Percentiles rank a stretch among this genome's conserved stretches.
Evolutionary conservation across 2,888 invertebrate species (phyloP).

Genomic region (Pseudococcus jackbeardsleyi): DNA sequence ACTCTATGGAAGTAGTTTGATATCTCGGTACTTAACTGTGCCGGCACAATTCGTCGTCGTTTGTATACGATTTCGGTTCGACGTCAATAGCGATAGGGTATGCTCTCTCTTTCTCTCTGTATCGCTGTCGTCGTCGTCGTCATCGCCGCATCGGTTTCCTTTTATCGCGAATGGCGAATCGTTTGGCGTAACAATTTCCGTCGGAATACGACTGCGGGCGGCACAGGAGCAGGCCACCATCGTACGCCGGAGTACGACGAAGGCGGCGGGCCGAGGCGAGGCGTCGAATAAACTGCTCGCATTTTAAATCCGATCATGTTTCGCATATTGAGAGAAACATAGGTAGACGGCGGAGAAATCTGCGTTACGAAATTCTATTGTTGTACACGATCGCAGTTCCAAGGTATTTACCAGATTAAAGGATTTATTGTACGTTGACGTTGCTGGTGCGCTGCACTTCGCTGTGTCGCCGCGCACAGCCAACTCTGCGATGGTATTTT

Average conservation of each 20-base stretch:
- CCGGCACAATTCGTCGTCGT: background rate
- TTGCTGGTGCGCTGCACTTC: background rate
- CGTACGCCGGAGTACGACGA: background rate
- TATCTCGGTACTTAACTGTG: slow-evolving; percentile 35
- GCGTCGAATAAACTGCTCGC: slow-evolving; percentile 10
- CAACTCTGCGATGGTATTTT: background rate
- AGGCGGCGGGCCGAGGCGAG: background rate
- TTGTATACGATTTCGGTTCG: background rate
- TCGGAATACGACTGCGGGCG: background rate
- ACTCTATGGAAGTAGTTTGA: slow-evolving; percentile 20
- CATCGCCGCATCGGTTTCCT: background rate
- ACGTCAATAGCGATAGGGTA: background rate
- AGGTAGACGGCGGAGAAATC: background rate
- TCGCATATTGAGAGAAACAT: background rate
- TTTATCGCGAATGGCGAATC: slow-evolving; percentile 26
- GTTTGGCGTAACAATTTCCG: background rate
- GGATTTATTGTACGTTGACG: slow-evolving; percentile 32
- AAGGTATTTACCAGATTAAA: slow-evolving; percentile 31
- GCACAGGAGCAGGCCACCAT: background rate
- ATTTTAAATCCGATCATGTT: slow-evolving; percentile 32
- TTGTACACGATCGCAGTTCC: slow-evolving; percentile 16
- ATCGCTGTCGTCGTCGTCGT: background rate
- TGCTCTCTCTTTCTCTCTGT: background rate
- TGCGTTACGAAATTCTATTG: slow-evolving; percentile 31
- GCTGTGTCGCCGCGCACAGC: background rate